phyloP scores from a whole-genome alignment of 2,888 invertebrate species.

The Pseudeuparius sepicola region DNA sequence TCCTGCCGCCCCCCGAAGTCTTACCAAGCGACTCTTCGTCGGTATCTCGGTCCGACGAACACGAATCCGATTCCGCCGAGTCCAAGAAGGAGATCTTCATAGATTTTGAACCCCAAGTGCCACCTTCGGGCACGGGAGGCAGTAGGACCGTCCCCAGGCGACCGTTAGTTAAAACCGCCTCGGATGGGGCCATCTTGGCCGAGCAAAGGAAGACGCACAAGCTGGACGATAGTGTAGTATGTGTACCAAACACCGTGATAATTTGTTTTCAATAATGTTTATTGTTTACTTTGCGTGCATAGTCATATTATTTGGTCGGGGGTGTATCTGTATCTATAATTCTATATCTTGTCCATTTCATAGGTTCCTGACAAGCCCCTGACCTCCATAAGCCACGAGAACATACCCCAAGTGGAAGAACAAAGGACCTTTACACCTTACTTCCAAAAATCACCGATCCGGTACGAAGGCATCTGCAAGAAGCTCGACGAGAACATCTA shows the following conservation, averaged over 20 bases:
- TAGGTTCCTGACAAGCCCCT: slow-evolving; percentile 40
- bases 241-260: too few species aligned
- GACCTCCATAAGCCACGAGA: slow-evolving; percentile 54
- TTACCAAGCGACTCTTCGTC: slow-evolving; percentile 34
- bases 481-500: slow-evolving; percentile 33
- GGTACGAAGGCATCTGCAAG: slow-evolving; percentile 31
- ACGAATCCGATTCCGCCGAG: slow-evolving; percentile 38
- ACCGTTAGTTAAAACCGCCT: slow-evolving; percentile 62
- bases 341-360: too few species aligned
- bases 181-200: slow-evolving; percentile 68
- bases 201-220: slow-evolving; percentile 45
- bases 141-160: slow-evolving; percentile 29
- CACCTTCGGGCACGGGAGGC: slow-evolving; percentile 31
- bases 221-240: slow-evolving; percentile 38
- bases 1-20: slow-evolving; percentile 28
- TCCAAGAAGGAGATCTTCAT: slow-evolving; percentile 71
- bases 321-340: too few species aligned
- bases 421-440: slow-evolving; percentile 31
- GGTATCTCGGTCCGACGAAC: slow-evolving; percentile 32
- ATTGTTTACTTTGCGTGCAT: too few species aligned
- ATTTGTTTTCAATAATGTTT: too few species aligned
- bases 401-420: slow-evolving; percentile 37
- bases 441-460: slow-evolving; percentile 43
- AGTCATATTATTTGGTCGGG: too few species aligned
- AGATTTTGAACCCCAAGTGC: slow-evolving; percentile 71